These are phyloP conservation scores for Alligator mississippiensis DNA, from an alignment of 2,113 vertebrate species.

Conservation along the genomic window DNA sequence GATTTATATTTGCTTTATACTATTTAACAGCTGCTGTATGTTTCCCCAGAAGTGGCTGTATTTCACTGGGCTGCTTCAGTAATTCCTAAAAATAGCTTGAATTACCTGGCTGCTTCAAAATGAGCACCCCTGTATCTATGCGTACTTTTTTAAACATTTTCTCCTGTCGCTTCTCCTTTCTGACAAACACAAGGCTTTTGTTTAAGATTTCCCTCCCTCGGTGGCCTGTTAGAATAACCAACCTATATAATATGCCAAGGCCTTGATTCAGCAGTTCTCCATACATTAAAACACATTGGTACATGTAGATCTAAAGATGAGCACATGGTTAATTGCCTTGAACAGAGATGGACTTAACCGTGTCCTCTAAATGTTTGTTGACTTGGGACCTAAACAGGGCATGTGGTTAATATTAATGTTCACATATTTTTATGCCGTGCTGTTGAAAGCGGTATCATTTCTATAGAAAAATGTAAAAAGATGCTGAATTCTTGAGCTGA, in stretches of 20 bases:
- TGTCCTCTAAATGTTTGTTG: constrained; percentile 8
- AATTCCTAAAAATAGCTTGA: fast-evolving
- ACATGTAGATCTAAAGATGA: not conserved
- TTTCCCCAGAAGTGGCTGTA: not conserved
- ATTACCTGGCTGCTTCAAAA: not conserved
- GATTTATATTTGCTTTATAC: fast-evolving
- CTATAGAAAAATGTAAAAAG: not conserved
- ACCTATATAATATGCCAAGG: not conserved
- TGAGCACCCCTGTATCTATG: not conserved
- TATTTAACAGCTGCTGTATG: not conserved
- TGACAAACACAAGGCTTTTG: not conserved
- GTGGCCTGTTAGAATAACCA: fast-evolving
- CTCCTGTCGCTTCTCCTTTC: not conserved
- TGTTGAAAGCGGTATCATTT: not conserved
- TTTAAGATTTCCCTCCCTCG: not conserved
- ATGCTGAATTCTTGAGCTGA: constrained; percentile 32
- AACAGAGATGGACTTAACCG: not conserved
- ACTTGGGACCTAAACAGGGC: not conserved
- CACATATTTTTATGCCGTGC: not conserved
- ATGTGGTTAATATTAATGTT: not conserved
- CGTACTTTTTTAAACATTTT: not conserved
- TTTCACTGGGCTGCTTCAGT: fast-evolving
- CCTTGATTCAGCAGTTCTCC: not conserved
- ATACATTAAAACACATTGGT: not conserved
- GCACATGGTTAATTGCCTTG: not conserved